Base-by-base conservation (phyloP, 2,797 vertebrate species). In the Catostomus latipinnis region DNA sequence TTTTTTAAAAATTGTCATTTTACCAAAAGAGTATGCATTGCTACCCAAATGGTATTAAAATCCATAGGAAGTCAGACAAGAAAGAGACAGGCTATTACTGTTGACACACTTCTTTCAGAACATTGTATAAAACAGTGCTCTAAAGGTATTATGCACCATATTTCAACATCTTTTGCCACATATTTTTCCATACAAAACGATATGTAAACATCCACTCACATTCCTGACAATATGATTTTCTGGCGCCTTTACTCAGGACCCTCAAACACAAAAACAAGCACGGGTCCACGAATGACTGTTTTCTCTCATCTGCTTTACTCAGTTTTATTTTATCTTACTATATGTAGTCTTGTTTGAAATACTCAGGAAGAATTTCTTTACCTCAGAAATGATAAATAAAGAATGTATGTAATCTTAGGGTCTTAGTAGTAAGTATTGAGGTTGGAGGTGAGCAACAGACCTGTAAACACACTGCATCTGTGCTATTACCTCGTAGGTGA, bases 351-450 rank as follows among this genome's bases (percentile, higher is more conserved):
- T 91, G 88, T 94, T 94, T 94, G 89, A 93, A 94, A 94, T 93
- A 93, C 94, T 95, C 94, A 95, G 94, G 94, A 95, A 95, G 90
- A 95, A 92, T 94, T 93, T 94, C 88, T 94, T 95, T 95, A 94
- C 94, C 94, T 95, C 94, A 94, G 91, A 94, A 93, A 93, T 93
- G 91, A 91, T 89, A 94, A 93, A 90, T 91, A 91, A 94, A 93
- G 93, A 95, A 95, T 95, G 94, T 94, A 95, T 92, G 93, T 93
- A 92, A 94, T 93, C 91, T 89, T 34, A 34, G 34, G 34, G 34
- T 34, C 34, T 34, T 93, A 92, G 91, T 92, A 91, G 92, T 87
- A 82, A 90, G 90, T 87, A 85, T 80, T 34, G 34, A 34, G 34
- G 34, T 34, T 80, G 74, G 84, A 82, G 80, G 74, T 78, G 70